Percentiles rank a stretch among this genome's conserved stretches.
Evolutionary conservation across 23 tunicate species (phyloP).

Genomic region (Halocynthia aurantium): DNA sequence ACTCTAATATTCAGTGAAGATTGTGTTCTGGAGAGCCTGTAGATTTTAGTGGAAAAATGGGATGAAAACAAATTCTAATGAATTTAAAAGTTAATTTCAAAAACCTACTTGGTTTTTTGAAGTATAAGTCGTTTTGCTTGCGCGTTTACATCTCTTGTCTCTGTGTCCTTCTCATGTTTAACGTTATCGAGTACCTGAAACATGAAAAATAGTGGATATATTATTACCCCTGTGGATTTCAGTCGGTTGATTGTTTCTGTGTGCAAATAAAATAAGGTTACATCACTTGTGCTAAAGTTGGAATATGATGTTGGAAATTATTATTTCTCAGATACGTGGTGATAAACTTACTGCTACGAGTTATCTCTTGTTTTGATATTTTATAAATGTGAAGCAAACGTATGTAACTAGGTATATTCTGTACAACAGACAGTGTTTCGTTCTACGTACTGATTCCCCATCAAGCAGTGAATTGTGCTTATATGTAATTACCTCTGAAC

Average conservation of each 20-base stretch:
- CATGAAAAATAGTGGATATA: neutral
- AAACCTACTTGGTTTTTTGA: conserved; percentile 64
- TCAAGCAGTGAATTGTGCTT: too few relatives aligned
- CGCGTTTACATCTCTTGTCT: conserved; percentile 68
- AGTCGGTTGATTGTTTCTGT: too few relatives aligned
- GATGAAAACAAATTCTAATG: neutral
- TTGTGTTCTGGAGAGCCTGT: conserved; percentile 25
- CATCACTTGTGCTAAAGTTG: neutral
- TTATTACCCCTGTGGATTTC: too few relatives aligned
- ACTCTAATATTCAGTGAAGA: conserved; percentile 14
- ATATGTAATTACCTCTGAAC: conserved; percentile 35
- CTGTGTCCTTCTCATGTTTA: conserved; percentile 34
- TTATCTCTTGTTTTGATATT: too few relatives aligned
- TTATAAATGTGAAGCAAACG: too few relatives aligned
- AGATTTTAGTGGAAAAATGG: neutral
- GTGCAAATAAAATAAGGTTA: neutral
- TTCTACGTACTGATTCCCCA: too few relatives aligned
- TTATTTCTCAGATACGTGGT: neutral
- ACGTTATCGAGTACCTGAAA: conserved; percentile 49
- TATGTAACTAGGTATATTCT: too few relatives aligned
- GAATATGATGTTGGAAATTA: neutral
- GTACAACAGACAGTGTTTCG: too few relatives aligned
- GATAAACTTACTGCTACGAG: neutral
- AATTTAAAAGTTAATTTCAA: neutral
- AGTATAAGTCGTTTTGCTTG: conserved; percentile 72